These are phyloP conservation scores for Campylorhamphus procurvoides DNA, from an alignment of 2,113 vertebrate species.

Conservation along the genomic window DNA sequence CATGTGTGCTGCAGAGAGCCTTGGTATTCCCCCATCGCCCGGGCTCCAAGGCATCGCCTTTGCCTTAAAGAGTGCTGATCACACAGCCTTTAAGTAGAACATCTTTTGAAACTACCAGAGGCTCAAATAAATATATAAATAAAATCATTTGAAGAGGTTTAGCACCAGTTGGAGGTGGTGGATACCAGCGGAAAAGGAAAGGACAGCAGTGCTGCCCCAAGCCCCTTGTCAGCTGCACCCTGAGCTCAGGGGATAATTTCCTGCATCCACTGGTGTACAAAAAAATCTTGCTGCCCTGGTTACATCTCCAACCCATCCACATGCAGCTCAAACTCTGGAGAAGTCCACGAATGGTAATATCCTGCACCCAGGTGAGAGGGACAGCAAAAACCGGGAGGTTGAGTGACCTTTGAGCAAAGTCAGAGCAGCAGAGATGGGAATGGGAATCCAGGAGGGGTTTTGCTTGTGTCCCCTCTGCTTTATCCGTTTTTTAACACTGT, in stretches of 20 bases:
- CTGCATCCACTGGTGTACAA: rapidly evolving
- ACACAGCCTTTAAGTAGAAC: not conserved
- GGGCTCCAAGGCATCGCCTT: not conserved
- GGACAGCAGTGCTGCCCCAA: not conserved
- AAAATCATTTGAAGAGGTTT: not conserved
- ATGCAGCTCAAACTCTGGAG: rapidly evolving
- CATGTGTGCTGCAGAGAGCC: not conserved
- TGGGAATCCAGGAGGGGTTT: not conserved
- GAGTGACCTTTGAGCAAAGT: not conserved
- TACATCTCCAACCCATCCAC: not conserved
- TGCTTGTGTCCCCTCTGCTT: not conserved
- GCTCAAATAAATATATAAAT: not conserved
- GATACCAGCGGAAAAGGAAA: not conserved
- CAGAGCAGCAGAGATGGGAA: rapidly evolving
- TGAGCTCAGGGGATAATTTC: rapidly evolving
- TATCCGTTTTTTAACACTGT: not conserved
- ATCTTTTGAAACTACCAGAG: not conserved
- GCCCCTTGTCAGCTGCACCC: rapidly evolving
- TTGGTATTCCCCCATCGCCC: not conserved
- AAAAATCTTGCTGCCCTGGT: not conserved
- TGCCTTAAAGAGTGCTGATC: not conserved
- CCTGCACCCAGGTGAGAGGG: not conserved
- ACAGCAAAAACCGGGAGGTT: not conserved
- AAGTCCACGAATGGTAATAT: not conserved
- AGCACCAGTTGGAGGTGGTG: not conserved